phyloP scores from a whole-genome alignment of 2,888 invertebrate genomes.

The Lithophane ornitopus region DNA sequence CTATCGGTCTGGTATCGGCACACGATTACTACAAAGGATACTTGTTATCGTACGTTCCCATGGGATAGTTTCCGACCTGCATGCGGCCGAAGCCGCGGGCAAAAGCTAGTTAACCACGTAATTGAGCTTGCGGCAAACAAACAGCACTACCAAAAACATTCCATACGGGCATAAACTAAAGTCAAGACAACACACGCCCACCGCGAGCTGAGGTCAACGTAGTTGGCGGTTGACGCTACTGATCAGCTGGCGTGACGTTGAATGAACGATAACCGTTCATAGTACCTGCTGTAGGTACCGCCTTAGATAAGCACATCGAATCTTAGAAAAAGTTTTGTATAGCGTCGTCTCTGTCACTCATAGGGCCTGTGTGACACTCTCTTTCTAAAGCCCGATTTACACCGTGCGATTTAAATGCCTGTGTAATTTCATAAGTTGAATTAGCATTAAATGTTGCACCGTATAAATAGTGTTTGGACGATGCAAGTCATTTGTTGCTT shows the following conservation, averaged over 20 bases:
- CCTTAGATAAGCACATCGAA: constrained; percentile 20
- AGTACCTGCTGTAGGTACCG: constrained; percentile 4
- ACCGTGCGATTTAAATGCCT: not conserved
- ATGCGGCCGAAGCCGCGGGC: not conserved
- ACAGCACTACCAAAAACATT: constrained; percentile 6
- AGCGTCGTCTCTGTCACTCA: not conserved
- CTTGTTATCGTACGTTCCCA: not conserved
- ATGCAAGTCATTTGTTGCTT: not conserved
- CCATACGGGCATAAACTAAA: not conserved
- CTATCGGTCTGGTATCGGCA: not conserved
- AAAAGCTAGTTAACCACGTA: not conserved
- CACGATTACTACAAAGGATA: not conserved
- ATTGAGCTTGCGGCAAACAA: not conserved
- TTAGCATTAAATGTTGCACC: not conserved
- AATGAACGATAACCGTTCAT: constrained; percentile 50
- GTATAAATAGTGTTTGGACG: not conserved
- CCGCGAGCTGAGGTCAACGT: constrained; percentile 16
- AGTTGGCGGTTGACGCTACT: constrained; percentile 6
- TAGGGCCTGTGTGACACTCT: not conserved
- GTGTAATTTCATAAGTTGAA: not conserved
- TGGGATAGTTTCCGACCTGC: not conserved
- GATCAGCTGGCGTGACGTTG: constrained; percentile 53
- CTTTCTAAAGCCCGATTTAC: not conserved
- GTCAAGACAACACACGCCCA: constrained; percentile 16
- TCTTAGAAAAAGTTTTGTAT: constrained; percentile 2